These are phyloP conservation scores for Odontomyia ornata DNA, from an alignment of 2,888 invertebrate genomes.

Conservation along the genomic window DNA sequence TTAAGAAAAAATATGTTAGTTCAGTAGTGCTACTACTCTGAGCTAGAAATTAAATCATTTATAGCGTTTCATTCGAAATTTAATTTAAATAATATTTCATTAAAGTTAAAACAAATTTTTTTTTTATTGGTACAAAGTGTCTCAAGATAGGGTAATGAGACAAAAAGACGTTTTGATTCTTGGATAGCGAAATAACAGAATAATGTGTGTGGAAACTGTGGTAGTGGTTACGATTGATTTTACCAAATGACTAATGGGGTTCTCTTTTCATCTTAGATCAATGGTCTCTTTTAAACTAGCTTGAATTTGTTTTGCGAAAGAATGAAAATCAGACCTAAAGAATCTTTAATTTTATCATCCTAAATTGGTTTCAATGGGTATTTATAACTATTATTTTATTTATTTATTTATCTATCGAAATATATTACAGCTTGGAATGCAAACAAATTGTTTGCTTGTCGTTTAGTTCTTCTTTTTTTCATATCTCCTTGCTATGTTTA, in stretches of 20 bases:
- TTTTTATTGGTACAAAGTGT: too few species aligned
- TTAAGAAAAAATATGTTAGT: too few species aligned
- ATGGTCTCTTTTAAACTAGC: conserved; percentile 21
- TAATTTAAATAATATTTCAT: too few species aligned
- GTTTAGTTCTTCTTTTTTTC: conserved; percentile 32
- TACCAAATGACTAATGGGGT: conserved; percentile 16
- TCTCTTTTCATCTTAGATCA: conserved; percentile 10
- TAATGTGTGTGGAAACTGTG: too few species aligned
- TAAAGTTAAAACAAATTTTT: too few species aligned
- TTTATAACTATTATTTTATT: conserved; percentile 36
- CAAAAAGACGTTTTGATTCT: too few species aligned
- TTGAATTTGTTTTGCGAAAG: conserved; percentile 22
- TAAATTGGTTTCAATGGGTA: conserved; percentile 35
- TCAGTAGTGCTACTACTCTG: too few species aligned
- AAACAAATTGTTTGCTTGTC: conserved; percentile 1
- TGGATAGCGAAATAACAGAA: too few species aligned
- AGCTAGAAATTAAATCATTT: too few species aligned
- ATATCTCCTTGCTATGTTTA: conserved; percentile 43
- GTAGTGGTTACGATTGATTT: neutral
- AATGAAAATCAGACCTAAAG: conserved; percentile 27
- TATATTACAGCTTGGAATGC: conserved; percentile 35
- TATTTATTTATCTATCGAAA: conserved; percentile 44
- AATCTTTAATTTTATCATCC: conserved; percentile 8
- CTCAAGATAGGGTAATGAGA: too few species aligned
- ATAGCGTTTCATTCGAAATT: too few species aligned